Evolutionary conservation across 2,888 invertebrate species (phyloP).

Genomic region (Macaria liturata): DNA sequence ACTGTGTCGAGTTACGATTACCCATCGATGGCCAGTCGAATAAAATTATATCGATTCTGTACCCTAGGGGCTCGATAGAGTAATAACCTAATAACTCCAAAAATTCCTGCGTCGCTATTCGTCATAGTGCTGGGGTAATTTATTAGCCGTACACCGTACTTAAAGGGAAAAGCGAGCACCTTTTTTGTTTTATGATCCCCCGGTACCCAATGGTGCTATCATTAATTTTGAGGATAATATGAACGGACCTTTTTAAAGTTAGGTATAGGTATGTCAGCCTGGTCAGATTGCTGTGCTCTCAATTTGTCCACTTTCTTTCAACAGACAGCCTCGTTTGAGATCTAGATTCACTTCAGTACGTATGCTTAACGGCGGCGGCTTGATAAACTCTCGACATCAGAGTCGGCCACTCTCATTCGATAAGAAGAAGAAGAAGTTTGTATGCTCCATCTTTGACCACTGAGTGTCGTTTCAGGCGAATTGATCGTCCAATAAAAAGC

Average conservation of each 20-base stretch:
- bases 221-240: slow-evolving; percentile 22
- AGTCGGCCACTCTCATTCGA: too few species aligned
- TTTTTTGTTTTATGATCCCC: slow-evolving; percentile 47
- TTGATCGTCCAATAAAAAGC: too few species aligned
- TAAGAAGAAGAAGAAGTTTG: too few species aligned
- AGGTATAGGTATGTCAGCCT: too few species aligned
- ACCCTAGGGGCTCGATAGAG: slow-evolving; percentile 16
- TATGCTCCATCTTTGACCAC: too few species aligned
- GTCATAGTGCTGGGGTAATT: slow-evolving; percentile 53
- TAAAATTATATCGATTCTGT: slow-evolving; percentile 18
- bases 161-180: slow-evolving; percentile 42
- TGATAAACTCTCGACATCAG: too few species aligned
- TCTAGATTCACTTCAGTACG: too few species aligned
- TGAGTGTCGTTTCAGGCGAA: too few species aligned
- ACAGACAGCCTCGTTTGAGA: too few species aligned
- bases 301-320: too few species aligned
- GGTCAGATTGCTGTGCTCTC: neutral
- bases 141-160: slow-evolving; percentile 44
- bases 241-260: slow-evolving; percentile 6
- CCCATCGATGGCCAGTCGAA: slow-evolving; percentile 14
- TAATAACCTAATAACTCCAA: slow-evolving; percentile 21
- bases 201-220: slow-evolving; percentile 14
- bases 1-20: slow-evolving; percentile 16
- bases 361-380: too few species aligned
- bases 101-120: slow-evolving; percentile 50